phyloP scores from a whole-genome alignment of 2,113 vertebrate species.

The Pelecanoides urinatrix region DNA sequence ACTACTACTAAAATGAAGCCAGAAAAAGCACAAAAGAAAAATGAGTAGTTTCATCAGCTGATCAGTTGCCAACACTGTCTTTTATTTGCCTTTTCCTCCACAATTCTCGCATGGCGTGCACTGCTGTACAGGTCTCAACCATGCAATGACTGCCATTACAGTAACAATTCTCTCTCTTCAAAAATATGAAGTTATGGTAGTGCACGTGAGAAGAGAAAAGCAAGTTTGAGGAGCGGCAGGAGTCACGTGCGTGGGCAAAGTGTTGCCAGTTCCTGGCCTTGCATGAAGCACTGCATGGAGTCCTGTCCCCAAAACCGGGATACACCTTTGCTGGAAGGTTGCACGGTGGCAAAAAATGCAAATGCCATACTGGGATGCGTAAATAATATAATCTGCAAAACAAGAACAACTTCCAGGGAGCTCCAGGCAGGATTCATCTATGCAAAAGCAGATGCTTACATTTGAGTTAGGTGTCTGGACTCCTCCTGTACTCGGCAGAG shows the following conservation, averaged over 20 bases:
- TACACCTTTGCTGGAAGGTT: background rate
- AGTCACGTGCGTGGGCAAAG: fast-evolving
- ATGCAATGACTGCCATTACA: fast-evolving
- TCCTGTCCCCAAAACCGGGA: background rate
- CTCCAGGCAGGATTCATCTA: background rate
- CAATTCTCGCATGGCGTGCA: fast-evolving
- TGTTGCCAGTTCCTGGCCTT: background rate
- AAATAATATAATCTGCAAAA: background rate
- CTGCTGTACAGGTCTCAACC: background rate
- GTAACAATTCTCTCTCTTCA: background rate
- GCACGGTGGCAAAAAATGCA: background rate
- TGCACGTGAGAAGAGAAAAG: background rate
- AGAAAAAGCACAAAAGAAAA: background rate
- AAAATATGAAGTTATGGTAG: background rate
- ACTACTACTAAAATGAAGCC: background rate
- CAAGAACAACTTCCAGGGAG: background rate
- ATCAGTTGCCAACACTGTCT: background rate
- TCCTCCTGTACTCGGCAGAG: background rate
- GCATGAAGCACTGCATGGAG: background rate
- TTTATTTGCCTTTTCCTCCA: background rate
- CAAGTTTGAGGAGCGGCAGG: background rate
- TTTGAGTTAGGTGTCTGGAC: background rate
- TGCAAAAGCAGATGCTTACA: background rate
- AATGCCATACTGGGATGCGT: background rate
- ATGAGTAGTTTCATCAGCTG: background rate